Conservation (phyloP, 2,797 vertebrate genomes). For the Lerista edwardsae region DNA sequence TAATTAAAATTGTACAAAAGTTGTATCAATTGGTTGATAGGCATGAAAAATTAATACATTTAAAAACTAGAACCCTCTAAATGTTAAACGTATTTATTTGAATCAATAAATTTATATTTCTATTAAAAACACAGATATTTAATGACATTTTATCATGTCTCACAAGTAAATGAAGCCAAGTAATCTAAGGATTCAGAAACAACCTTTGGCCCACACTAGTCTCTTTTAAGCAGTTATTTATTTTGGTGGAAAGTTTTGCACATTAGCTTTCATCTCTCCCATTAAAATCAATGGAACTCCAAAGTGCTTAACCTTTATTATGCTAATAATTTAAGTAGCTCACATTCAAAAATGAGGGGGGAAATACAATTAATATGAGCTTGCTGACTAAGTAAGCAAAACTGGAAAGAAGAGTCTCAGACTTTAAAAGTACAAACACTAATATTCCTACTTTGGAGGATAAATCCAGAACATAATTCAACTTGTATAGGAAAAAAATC, state of each 20-base stretch:
- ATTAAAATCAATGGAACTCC: background rate
- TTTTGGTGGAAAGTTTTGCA: background rate
- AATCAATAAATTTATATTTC: background rate
- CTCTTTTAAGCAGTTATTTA: slow-evolving; percentile 14
- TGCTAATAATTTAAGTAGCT: background rate
- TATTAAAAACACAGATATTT: background rate
- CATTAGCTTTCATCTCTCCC: background rate
- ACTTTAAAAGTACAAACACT: slow-evolving; percentile 2
- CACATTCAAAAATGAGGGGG: slow-evolving; percentile 28
- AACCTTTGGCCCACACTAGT: background rate
- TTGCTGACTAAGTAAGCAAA: slow-evolving; percentile 17
- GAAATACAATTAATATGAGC: background rate
- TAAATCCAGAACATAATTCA: background rate
- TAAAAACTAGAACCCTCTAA: background rate
- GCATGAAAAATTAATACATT: slow-evolving; percentile 3
- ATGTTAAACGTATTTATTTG: too few species aligned
- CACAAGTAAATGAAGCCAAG: slow-evolving; percentile 47
- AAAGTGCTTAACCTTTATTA: background rate
- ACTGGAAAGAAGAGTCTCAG: slow-evolving; percentile 38
- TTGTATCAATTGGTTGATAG: background rate
- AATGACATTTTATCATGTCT: slow-evolving; percentile 13
- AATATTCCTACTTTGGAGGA: background rate
- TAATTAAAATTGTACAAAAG: slow-evolving; percentile 11
- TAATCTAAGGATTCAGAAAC: slow-evolving; percentile 5
- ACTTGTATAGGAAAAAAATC: background rate